Evolutionary conservation across 2,888 invertebrate species (phyloP), one percentile per base, ranked within the genome.

Genomic region (Sphaeridia pumilis): DNA sequence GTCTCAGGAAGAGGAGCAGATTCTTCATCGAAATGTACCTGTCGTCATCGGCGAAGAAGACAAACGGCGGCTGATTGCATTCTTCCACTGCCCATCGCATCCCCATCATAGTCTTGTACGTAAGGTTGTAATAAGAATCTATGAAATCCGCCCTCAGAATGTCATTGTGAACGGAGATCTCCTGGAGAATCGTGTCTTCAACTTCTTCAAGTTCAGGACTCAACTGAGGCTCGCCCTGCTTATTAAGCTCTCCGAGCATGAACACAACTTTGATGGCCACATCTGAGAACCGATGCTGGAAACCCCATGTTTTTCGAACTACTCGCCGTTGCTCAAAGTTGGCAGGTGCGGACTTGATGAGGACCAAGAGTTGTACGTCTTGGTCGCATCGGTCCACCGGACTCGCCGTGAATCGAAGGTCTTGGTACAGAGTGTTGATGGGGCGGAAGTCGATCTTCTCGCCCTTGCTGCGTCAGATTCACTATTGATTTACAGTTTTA

Each of bases 231-330:
- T n/a, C n/a, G n/a, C n/a, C n/a, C n/a, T n/a, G n/a, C n/a, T n/a
- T n/a, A n/a, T n/a, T n/a, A n/a, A n/a, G n/a, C n/a, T n/a, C n/a
- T 4, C 92, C 92, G 24, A 92, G 66, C 38, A 88, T 69, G 70
- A 92, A 92, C 1, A 89, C 74, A 0, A 82, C 80, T 65, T 80
- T 78, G 2, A 88, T 79, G 14, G 78, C 76, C 2, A 84, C 83
- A 66, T 87, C 87, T 0, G 84, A 84, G 66, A 87, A 82, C 36
- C 83, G 71, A 52, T 77, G 76, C 66, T 87, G 84, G 67, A 79
- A 83, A 0, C 88, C 92, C 83, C 87, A 94, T 0, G 87, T 83
- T 44, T 79, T 76, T 51, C 93, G 73, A 55, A 94, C 88, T 0
- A 80, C 83, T n/a, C 72, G 69, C 55, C 93, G 75, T 57, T 78